Conservation (phyloP, 1,140 invertebrate species). For the Danaus plexippus region DNA sequence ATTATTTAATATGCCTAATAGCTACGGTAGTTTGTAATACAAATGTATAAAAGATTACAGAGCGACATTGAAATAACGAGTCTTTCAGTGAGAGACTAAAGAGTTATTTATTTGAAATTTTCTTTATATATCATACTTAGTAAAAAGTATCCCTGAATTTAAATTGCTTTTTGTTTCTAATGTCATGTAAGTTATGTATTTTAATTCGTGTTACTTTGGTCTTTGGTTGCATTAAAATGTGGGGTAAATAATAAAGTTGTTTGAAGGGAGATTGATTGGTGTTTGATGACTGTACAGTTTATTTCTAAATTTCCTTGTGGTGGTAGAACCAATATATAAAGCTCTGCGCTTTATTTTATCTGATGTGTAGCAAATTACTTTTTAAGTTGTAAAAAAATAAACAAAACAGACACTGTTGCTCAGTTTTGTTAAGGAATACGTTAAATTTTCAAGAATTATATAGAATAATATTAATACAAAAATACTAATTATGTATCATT, state of each 20-base stretch:
- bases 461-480: conserved; percentile 28
- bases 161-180: conserved; percentile 5
- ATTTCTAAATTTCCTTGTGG: conserved; percentile 26
- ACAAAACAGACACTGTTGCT: conserved; percentile 37
- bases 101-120: conserved; percentile 2
- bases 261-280: conserved; percentile 12
- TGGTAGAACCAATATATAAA: conserved; percentile 38
- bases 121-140: background rate
- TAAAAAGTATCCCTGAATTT: conserved; percentile 6
- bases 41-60: conserved; percentile 2
- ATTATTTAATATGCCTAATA: conserved; percentile 10
- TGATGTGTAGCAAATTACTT: conserved; percentile 40
- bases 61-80: background rate
- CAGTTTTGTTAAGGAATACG: conserved; percentile 36
- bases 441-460: conserved; percentile 41
- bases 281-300: conserved; percentile 19
- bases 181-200: too few relatives aligned
- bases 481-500: conserved; percentile 21
- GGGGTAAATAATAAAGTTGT: conserved; percentile 7
- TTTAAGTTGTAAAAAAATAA: conserved; percentile 43
- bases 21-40: conserved; percentile 3
- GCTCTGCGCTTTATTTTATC: conserved; percentile 43
- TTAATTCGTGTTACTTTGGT: conserved; percentile 9
- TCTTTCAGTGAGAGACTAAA: background rate
- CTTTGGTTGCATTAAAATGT: conserved; percentile 1